Conservation (phyloP, 2,113 vertebrate species). For the Galemys pyrenaicus region DNA sequence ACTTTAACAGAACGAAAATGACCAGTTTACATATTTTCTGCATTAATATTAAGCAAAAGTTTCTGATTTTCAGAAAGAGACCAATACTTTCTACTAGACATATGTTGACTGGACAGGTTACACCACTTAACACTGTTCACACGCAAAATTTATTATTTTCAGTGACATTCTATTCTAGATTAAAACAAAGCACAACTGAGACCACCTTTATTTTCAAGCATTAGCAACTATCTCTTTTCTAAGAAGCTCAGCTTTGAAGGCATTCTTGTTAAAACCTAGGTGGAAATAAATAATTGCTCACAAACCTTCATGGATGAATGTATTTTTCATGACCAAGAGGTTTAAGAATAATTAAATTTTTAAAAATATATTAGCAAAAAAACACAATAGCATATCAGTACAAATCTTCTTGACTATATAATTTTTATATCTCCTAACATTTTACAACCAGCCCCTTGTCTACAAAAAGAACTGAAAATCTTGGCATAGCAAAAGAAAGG, state of each 20-base stretch:
- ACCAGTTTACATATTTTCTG: slow-evolving; percentile 15
- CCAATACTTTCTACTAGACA: neutral
- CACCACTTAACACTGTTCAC: slow-evolving; percentile 10
- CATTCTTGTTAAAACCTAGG: neutral
- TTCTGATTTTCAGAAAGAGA: neutral
- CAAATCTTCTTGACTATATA: slow-evolving; percentile 18
- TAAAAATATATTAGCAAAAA: neutral
- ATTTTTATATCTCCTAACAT: neutral
- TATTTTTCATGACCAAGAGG: slow-evolving; percentile 24
- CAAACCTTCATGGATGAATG: neutral
- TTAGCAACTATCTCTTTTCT: slow-evolving; percentile 3
- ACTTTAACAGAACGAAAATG: slow-evolving; percentile 38
- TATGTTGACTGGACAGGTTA: neutral
- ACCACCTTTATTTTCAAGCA: slow-evolving; percentile 65
- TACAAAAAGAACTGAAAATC: neutral
- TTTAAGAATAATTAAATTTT: neutral
- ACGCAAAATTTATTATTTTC: slow-evolving; percentile 42
- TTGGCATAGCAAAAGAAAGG: neutral
- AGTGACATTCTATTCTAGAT: neutral
- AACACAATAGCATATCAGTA: neutral
- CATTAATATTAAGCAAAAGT: slow-evolving; percentile 57
- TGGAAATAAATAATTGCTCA: slow-evolving; percentile 4
- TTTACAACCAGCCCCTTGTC: neutral
- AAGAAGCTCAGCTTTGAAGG: slow-evolving; percentile 51
- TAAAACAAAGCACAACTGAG: slow-evolving; percentile 61